A percentile compares a stretch with the other conserved stretches of the same genome.
phyloP scores from a whole-genome alignment of 1,140 invertebrate genomes.

The Drosophila seguyi region DNA sequence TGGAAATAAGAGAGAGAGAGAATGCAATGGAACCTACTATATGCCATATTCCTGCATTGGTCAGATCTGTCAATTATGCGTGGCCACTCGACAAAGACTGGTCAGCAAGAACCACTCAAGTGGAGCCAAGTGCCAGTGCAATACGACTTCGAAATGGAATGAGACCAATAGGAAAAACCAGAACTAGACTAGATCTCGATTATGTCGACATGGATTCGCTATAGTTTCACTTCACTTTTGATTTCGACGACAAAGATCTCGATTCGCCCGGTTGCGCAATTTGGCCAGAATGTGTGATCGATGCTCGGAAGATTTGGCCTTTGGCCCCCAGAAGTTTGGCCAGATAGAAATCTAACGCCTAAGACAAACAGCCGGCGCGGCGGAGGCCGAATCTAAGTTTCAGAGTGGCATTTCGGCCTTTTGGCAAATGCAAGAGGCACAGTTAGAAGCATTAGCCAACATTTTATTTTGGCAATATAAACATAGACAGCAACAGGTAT shows the following conservation, averaged over 20 bases:
- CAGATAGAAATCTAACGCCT: constrained; percentile 18
- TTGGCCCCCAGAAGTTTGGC: constrained; percentile 38
- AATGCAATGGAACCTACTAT: constrained; percentile 72
- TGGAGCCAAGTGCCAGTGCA: constrained; percentile 49
- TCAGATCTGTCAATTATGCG: constrained; percentile 57
- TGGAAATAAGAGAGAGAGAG: constrained; percentile 19
- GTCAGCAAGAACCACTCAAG: constrained; percentile 58
- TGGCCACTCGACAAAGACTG: constrained; percentile 38
- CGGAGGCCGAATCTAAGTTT: constrained; percentile 43
- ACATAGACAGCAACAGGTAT: constrained; percentile 39
- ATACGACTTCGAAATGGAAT: constrained; percentile 31
- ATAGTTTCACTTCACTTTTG: constrained; percentile 19
- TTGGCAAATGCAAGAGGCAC: constrained; percentile 69
- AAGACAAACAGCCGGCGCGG: constrained; percentile 49
- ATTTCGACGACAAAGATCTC: constrained; percentile 17
- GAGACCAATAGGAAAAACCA: constrained; percentile 51
- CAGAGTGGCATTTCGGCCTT: constrained; percentile 57
- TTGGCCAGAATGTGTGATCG: constrained; percentile 32
- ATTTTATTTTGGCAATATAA: constrained; percentile 43
- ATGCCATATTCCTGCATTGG: constrained; percentile 15
- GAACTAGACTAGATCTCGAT: constrained; percentile 41
- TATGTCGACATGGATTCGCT: constrained; percentile 11
- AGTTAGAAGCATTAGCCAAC: constrained; percentile 77
- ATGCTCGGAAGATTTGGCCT: constrained; percentile 44
- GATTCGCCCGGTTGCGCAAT: constrained; percentile 13